A percentile compares a stretch with the other conserved stretches of the same genome.
Conservation (phyloP, 2,113 vertebrate genomes). For the Cyprinodon brontotheroides region DNA sequence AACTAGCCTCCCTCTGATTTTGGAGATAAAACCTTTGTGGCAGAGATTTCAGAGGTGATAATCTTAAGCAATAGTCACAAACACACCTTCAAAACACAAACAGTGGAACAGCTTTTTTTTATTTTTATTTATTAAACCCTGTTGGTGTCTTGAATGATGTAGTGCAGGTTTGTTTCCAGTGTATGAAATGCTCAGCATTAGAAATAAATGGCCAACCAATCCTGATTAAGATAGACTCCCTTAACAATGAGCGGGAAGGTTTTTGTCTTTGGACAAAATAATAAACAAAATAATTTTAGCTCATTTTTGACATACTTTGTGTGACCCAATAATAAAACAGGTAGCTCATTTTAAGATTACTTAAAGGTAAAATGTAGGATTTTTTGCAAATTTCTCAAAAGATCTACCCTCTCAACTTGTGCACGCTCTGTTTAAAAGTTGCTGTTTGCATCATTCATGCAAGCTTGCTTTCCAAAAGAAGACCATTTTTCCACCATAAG, state of each 20-base stretch:
- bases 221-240: constrained; percentile 16
- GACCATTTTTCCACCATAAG: no score
- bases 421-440: no score
- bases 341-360: not conserved
- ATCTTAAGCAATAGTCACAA: constrained; percentile 4
- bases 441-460: no score
- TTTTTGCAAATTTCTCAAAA: no score
- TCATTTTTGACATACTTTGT: not conserved
- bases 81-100: not conserved
- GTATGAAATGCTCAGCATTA: constrained; percentile 14
- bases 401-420: no score
- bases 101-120: not conserved
- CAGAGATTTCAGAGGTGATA: constrained; percentile 17
- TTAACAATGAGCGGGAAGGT: not conserved
- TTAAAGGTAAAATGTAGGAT: no score
- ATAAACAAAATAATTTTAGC: not conserved
- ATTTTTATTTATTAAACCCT: not conserved
- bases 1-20: not conserved
- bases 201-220: constrained; percentile 45
- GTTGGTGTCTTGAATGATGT: constrained; percentile 3
- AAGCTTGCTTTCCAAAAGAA: no score
- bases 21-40: not conserved
- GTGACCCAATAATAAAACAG: not conserved
- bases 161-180: constrained; percentile 4
- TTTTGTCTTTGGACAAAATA: not conserved